Evolutionary conservation across 2,888 invertebrate species (phyloP).

Genomic region (Lasioglossum vierecki): DNA sequence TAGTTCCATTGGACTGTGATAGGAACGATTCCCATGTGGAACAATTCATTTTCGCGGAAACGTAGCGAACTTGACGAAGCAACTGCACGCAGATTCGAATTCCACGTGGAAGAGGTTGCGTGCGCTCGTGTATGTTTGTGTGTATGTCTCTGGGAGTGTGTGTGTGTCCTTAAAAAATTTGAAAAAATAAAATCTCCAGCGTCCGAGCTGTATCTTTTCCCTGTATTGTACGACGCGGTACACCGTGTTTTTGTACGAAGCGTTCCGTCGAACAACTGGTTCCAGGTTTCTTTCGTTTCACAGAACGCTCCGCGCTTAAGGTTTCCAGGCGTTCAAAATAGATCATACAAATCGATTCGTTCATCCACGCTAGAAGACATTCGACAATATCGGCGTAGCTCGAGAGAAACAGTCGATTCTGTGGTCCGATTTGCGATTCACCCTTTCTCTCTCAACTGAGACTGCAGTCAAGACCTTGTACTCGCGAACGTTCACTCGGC

Average conservation of each 20-base stretch:
- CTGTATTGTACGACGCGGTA: constrained; percentile 42
- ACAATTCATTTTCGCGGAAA: constrained; percentile 18
- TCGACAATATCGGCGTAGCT: constrained; percentile 25
- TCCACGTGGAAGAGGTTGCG: constrained; percentile 10
- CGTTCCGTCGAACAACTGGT: background rate
- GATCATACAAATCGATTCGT: constrained; percentile 39
- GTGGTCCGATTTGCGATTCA: background rate
- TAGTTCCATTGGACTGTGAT: constrained; percentile 35
- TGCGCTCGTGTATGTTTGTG: background rate
- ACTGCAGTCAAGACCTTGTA: background rate
- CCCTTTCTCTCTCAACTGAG: background rate
- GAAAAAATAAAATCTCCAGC: constrained; percentile 67
- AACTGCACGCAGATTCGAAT: constrained; percentile 34
- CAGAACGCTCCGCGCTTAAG: background rate
- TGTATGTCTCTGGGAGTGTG: background rate
- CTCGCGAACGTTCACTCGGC: background rate
- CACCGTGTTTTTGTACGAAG: background rate
- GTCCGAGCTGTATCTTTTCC: constrained; percentile 48
- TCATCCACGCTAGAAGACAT: constrained; percentile 32
- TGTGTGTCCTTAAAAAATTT: constrained; percentile 58
- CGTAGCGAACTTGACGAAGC: constrained; percentile 13
- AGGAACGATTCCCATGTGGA: constrained; percentile 44
- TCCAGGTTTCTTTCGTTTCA: background rate
- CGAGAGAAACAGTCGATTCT: background rate
- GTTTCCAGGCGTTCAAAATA: constrained; percentile 28